phyloP scores from a whole-genome alignment of 2,113 vertebrate genomes.

The Carollia perspicillata region DNA sequence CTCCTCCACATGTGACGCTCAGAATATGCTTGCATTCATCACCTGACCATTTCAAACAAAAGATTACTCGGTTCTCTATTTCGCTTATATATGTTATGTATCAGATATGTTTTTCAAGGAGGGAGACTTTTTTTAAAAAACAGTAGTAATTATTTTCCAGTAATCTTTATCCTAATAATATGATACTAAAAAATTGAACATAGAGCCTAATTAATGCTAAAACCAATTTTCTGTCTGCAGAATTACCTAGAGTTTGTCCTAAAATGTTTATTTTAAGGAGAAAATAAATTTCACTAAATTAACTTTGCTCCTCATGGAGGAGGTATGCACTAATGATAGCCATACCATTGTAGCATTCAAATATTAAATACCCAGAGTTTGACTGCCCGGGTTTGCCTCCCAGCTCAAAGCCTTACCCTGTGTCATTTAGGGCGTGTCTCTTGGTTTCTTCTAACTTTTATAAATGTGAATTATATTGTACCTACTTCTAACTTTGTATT shows the following conservation, averaged over 20 bases:
- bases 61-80: not conserved
- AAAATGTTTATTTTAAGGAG: not conserved
- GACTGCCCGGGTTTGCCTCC: not conserved
- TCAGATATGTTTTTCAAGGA: not conserved
- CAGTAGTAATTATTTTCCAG: not conserved
- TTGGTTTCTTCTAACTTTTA: constrained; percentile 8
- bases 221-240: not conserved
- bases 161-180: not conserved
- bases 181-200: not conserved
- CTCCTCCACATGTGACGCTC: not conserved
- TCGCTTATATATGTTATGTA: not conserved
- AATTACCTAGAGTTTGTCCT: not conserved
- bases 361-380: not conserved
- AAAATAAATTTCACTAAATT: not conserved
- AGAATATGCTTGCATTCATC: not conserved
- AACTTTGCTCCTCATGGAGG: not conserved
- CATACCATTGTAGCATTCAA: not conserved
- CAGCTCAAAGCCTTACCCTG: not conserved
- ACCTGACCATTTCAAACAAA: not conserved
- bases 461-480: not conserved
- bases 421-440: not conserved
- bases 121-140: not conserved
- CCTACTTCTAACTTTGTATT: not conserved
- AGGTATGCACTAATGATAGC: not conserved
- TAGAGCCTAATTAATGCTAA: not conserved